Base-by-base conservation (phyloP, 30 jellyfish, hydroid and myxozoan genomes). In the Chrysaora quinquecirrha region DNA sequence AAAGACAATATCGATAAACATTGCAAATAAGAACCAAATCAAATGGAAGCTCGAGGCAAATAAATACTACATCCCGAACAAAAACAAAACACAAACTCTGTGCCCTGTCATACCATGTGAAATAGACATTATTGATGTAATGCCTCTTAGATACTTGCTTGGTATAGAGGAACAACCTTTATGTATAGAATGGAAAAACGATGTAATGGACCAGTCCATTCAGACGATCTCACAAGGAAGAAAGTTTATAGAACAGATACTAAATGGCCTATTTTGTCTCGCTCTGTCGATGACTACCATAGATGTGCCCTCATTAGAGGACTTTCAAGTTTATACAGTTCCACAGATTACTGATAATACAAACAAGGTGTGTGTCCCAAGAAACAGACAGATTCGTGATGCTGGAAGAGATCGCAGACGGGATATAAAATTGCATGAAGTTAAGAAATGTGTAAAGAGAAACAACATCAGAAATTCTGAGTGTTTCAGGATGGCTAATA, bases 91-190 rank as follows among this genome's bases (percentile, higher is more conserved):
- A 35, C 22, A 66, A 35, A 70, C 67, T 16, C 34, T 22, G 67
- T 67, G 56, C 30, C 11, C 22, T 23, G n/a, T n/a, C n/a, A n/a
- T n/a, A n/a, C n/a, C n/a, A n/a, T n/a, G n/a, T n/a, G 16, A 30
- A 23, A 20, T 19, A 4, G 67, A 70, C 11, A 0, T 67, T 0
- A 3, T 18, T 9, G 76, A 62, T 1, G 27, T 71, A 10, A 16
- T 22, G 50, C 70, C 92, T 22, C 28, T 82, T 54, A 63, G 34
- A 46, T 52, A 82, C 29, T 11, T 82, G 20, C 92, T 82, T 35
- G 84, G 85, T 20, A 28, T 70, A 21, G 34, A 48, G 20, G 24
- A 33, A 18, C 92, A 69, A 74, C 85, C 92, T 1, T 49, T 82
- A 29, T 12, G 72, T 54, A 69, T 70, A 1, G 84, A 82, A 46